Base-by-base conservation (phyloP, 2,797 vertebrate species). In the Leptodactylus fallax region DNA sequence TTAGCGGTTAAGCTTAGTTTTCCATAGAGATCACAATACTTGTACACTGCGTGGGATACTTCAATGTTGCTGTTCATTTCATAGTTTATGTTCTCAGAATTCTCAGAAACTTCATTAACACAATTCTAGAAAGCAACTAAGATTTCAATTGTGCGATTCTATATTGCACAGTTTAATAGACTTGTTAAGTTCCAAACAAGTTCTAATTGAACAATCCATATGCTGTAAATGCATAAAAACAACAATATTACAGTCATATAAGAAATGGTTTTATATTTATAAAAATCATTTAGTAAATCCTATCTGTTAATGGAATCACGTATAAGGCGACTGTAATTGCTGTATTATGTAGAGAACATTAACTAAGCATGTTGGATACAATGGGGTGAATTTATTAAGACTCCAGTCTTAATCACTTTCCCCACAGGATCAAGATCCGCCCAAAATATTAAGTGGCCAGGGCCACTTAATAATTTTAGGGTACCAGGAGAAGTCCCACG, bases 181-280 rank as follows among this genome's bases (percentile, higher is more conserved):
- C 19, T n/a, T 76, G 19, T 76, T 76, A 76, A n/a, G 11, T n/a
- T 76, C 72, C 72, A 76, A 76, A 19, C 21, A 51, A 11, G 45
- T 19, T 76, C 47, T 76, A 51, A 76, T 51, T n/a, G 72, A 76
- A 76, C 72, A 51, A n/a, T 51, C 19, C 49, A n/a, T n/a, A 19
- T 76, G 47, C 10, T 1, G 72, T 51, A 76, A 76, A 51, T 76
- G 72, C 72, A 51, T 47, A 74, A 49, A 74, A 74, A 45, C 71
- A 76, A 51, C 13, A 19, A 51, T 76, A 51, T 11, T n/a, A 13
- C n/a, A 51, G 10, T 76, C 72, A n/a, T 47, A 76, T 47, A n/a
- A 49, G 47, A n/a, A n/a, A n/a, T n/a, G n/a, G n/a, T n/a, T n/a
- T n/a, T 51, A n/a, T 1, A n/a, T 21, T 76, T 21, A n/a, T 6